Evolutionary conservation across 2,797 vertebrate genomes (phyloP).

Genomic region (Microchirus variegatus): DNA sequence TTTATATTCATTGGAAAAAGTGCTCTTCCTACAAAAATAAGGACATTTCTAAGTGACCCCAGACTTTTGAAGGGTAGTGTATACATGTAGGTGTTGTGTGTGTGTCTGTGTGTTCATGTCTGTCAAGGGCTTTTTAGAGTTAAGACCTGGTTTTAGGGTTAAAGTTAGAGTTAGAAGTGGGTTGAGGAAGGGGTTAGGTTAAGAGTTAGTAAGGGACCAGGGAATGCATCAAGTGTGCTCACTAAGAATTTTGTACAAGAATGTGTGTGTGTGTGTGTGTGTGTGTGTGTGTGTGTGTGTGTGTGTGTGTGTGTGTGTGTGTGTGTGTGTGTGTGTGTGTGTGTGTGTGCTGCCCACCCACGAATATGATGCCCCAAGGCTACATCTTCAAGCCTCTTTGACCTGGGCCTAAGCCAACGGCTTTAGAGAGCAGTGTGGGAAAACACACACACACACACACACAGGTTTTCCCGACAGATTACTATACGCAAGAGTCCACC

Average conservation of each 20-base stretch:
- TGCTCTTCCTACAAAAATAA: too few species aligned
- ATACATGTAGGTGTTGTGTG: not conserved
- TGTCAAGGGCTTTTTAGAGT: too few species aligned
- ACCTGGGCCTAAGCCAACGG: conserved; percentile 47
- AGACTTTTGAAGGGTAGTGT: too few species aligned
- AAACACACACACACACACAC: conserved; percentile 30
- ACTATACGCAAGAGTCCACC: conserved; percentile 20
- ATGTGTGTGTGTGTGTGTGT: conserved; percentile 19
- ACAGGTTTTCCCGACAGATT: not conserved
- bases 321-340: conserved; percentile 14
- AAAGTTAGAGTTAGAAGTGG: too few species aligned
- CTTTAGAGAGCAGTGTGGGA: conserved; percentile 36
- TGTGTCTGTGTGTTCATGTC: conserved; percentile 3
- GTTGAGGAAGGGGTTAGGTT: too few species aligned
- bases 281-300: conserved; percentile 17
- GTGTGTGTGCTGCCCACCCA: conserved; percentile 71
- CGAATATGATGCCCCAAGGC: conserved; percentile 44
- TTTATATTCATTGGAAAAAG: too few species aligned
- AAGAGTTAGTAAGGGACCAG: too few species aligned
- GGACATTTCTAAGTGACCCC: too few species aligned
- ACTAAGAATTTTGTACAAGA: too few species aligned
- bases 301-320: conserved; percentile 16
- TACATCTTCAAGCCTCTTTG: conserved; percentile 51
- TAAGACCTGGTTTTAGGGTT: too few species aligned
- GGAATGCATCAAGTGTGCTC: too few species aligned